Evolutionary conservation across 1,140 invertebrate genomes (phyloP).

Genomic region (Heliconius hewitsoni): DNA sequence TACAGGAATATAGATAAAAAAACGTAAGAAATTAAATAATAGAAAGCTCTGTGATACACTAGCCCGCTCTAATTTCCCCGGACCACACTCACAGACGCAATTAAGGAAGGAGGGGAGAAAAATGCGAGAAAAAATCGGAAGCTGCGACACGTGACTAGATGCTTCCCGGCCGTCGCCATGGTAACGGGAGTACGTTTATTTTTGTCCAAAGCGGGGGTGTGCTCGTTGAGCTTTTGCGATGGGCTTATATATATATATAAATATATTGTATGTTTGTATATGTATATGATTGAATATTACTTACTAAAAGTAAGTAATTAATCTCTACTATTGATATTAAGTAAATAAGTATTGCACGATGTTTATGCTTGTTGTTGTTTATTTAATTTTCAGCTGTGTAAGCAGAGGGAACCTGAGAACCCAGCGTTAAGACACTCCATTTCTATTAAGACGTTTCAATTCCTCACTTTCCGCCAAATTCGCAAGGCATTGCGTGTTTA

Average conservation of each 20-base stretch:
- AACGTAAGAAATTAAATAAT: background rate
- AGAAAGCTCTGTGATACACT: slow-evolving; percentile 55
- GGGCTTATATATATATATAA: background rate
- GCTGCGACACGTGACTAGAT: slow-evolving; percentile 77
- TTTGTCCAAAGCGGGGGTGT: slow-evolving; percentile 26
- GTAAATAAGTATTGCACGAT: background rate
- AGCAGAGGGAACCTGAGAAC: too few relatives aligned
- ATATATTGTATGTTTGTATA: background rate
- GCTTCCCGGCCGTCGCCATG: slow-evolving; percentile 75
- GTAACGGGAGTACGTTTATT: slow-evolving; percentile 50
- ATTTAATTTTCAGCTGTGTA: too few relatives aligned
- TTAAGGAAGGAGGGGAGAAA: slow-evolving; percentile 68
- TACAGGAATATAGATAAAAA: background rate
- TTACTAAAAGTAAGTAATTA: background rate
- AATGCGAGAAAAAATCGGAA: slow-evolving; percentile 76
- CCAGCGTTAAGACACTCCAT: too few relatives aligned
- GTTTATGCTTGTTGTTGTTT: background rate
- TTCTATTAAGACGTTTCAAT: too few relatives aligned
- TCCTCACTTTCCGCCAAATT: too few relatives aligned
- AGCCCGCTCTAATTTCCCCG: slow-evolving; percentile 75
- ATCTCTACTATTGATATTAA: background rate
- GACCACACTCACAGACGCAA: slow-evolving; percentile 80
- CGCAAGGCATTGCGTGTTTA: too few relatives aligned
- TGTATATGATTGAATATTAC: background rate
- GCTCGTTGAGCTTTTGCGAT: background rate